Evolutionary conservation across 2,797 vertebrate genomes (phyloP).

Genomic region (Gadopsis marmoratus): DNA sequence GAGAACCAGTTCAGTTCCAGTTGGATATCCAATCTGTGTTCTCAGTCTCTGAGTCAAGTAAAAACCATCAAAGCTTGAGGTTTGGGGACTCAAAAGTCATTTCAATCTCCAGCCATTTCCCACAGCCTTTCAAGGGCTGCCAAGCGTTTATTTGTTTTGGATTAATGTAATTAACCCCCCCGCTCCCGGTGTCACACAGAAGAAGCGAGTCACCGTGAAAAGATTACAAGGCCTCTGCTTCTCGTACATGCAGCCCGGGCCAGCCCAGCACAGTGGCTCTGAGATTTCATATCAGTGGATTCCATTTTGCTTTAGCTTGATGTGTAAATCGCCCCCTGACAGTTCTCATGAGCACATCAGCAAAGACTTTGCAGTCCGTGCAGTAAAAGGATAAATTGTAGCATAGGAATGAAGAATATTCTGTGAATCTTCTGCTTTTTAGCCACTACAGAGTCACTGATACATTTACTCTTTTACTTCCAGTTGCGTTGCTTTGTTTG

Average conservation of each 20-base stretch:
- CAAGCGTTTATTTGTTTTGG: slow-evolving; percentile 84
- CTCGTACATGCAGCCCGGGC: slow-evolving; percentile 42
- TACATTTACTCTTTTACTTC: neutral
- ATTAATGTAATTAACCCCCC: slow-evolving; percentile 83
- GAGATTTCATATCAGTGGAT: slow-evolving; percentile 65
- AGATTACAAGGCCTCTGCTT: slow-evolving; percentile 68
- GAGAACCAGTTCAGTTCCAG: slow-evolving; percentile 55
- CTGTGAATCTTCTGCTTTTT: neutral
- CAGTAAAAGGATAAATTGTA: slow-evolving; percentile 13
- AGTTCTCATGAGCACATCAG: slow-evolving; percentile 55
- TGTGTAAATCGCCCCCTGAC: slow-evolving; percentile 57
- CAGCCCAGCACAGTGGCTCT: slow-evolving; percentile 38
- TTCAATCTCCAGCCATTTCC: slow-evolving; percentile 77
- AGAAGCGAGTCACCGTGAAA: slow-evolving; percentile 68
- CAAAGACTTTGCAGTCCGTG: slow-evolving; percentile 14
- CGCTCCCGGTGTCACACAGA: slow-evolving; percentile 65
- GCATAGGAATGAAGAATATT: slow-evolving; percentile 2
- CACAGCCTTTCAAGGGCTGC: slow-evolving; percentile 78
- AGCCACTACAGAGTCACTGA: neutral
- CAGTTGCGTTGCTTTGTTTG: neutral
- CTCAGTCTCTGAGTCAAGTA: slow-evolving; percentile 66
- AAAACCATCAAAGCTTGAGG: slow-evolving; percentile 82
- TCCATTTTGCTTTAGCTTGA: slow-evolving; percentile 59
- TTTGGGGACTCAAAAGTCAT: slow-evolving; percentile 72
- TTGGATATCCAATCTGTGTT: slow-evolving; percentile 69